Percentiles rank a stretch among this genome's conserved stretches.
Evolutionary conservation across 2,888 invertebrate genomes (phyloP).

Genomic region (Gryllus longicercus): DNA sequence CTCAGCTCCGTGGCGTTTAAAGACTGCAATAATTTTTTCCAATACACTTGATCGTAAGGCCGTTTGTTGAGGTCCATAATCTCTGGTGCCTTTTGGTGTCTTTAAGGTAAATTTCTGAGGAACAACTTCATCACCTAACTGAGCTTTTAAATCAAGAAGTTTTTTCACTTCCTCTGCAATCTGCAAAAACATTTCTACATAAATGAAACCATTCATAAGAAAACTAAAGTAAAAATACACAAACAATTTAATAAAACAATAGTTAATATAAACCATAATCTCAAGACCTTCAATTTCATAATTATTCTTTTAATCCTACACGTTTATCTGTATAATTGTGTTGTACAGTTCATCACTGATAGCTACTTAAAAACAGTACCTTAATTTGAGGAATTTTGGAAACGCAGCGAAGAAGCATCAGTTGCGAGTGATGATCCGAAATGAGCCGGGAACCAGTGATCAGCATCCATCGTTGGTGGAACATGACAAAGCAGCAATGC

Average conservation of each 20-base stretch:
- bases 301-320: too few species aligned
- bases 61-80: conserved; percentile 95
- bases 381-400: neutral
- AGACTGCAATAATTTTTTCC: conserved; percentile 80
- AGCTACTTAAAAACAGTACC: too few species aligned
- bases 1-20: conserved; percentile 95
- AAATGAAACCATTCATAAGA: too few species aligned
- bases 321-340: too few species aligned
- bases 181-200: conserved; percentile 49
- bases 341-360: too few species aligned
- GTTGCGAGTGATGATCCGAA: neutral
- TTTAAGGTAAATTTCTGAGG: conserved; percentile 79
- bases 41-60: conserved; percentile 81
- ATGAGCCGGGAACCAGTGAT: neutral
- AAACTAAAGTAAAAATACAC: too few species aligned
- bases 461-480: neutral
- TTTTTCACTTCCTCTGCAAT: conserved; percentile 82
- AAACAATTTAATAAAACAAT: too few species aligned
- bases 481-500: neutral
- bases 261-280: too few species aligned
- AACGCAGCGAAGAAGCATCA: neutral
- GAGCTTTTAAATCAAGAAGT: conserved; percentile 74
- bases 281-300: too few species aligned
- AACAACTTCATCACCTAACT: conserved; percentile 58
- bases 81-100: conserved; percentile 90